phyloP scores from a whole-genome alignment of 2,888 invertebrate species.

The Asteroscopus sphinx region DNA sequence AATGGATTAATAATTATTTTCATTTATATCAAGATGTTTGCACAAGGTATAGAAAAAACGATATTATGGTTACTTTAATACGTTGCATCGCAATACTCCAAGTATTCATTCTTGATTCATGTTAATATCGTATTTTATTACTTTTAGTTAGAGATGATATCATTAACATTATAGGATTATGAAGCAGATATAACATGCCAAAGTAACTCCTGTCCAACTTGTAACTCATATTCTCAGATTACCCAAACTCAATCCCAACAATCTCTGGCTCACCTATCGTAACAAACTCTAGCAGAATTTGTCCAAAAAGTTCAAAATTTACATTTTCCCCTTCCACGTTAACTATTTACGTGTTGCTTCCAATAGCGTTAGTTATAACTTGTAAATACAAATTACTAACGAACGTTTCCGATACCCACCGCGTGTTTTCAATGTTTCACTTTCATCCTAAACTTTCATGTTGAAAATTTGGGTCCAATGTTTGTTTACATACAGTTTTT shows the following conservation, averaged over 20 bases:
- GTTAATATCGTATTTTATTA: too few relatives aligned
- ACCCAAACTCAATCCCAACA: constrained; percentile 8
- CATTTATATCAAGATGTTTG: too few relatives aligned
- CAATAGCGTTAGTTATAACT: constrained; percentile 62
- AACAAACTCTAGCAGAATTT: constrained; percentile 32
- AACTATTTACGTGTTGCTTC: constrained; percentile 50
- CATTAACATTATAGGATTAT: too few relatives aligned
- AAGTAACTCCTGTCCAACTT: neutral
- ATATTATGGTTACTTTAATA: too few relatives aligned
- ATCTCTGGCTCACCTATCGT: constrained; percentile 18
- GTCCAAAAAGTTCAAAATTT: constrained; percentile 26
- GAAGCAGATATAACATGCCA: neutral
- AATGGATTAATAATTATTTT: too few relatives aligned
- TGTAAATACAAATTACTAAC: constrained; percentile 73
- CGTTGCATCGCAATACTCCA: too few relatives aligned
- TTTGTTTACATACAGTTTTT: constrained; percentile 87
- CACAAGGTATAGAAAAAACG: too few relatives aligned
- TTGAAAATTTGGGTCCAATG: constrained; percentile 72
- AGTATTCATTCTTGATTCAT: too few relatives aligned
- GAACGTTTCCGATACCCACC: constrained; percentile 75
- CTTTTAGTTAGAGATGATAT: too few relatives aligned
- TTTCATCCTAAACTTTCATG: constrained; percentile 76
- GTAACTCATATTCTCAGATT: constrained; percentile 3
- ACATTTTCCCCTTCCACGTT: constrained; percentile 25
- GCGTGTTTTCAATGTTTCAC: constrained; percentile 81